A percentile compares a stretch with the other conserved stretches of the same genome.
These are phyloP conservation scores for Stenodema calcarata DNA, from an alignment of 2,888 invertebrate genomes.

Conservation along the genomic window DNA sequence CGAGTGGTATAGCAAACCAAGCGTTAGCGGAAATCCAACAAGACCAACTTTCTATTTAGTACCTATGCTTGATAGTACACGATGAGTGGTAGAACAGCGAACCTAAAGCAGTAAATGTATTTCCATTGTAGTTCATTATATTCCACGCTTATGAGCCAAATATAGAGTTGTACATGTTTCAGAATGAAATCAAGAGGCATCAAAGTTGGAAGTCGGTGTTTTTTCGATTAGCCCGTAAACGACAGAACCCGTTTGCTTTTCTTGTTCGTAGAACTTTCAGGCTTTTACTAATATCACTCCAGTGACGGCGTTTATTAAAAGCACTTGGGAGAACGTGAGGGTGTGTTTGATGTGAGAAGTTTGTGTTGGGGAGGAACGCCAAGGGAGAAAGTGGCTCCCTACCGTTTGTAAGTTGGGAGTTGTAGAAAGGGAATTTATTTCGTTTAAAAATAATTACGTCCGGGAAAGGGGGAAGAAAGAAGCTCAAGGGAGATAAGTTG, in stretches of 20 bases:
- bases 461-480: background rate
- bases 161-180: no score
- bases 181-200: no score
- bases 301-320: constrained; percentile 25
- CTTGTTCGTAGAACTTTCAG: background rate
- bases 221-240: background rate
- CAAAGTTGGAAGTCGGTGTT: background rate
- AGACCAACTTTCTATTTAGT: no score
- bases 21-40: no score
- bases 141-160: no score
- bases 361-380: constrained; percentile 23
- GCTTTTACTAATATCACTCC: background rate
- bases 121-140: no score
- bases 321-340: constrained; percentile 23
- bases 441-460: constrained; percentile 46
- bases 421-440: constrained; percentile 46
- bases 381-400: constrained; percentile 1
- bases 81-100: no score
- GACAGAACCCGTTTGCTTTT: background rate
- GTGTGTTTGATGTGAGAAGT: constrained; percentile 43
- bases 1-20: no score
- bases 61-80: no score
- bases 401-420: constrained; percentile 35
- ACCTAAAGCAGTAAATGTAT: no score
- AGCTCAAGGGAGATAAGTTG: constrained; percentile 44